Evolutionary conservation across 2,888 invertebrate species (phyloP).

Genomic region (Cataglyphis altisquamis): DNA sequence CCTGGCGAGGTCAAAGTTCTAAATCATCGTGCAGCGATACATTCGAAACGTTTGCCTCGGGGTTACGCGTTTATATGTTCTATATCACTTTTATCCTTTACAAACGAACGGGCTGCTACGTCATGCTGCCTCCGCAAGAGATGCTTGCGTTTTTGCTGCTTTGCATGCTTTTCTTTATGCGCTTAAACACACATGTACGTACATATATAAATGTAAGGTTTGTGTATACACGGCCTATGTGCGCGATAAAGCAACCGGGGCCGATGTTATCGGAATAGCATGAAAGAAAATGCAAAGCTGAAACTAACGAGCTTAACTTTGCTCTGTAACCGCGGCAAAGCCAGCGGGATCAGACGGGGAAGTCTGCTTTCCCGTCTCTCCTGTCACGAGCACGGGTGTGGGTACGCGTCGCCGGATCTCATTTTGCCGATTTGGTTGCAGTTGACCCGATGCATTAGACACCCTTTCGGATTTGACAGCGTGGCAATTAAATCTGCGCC

Average conservation of each 20-base stretch:
- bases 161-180: conserved; percentile 49
- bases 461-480: conserved; percentile 31
- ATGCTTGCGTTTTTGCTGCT: conserved; percentile 26
- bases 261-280: conserved; percentile 42
- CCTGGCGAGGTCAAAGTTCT: conserved; percentile 35
- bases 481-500: conserved; percentile 28
- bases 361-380: conserved; percentile 32
- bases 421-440: conserved; percentile 41
- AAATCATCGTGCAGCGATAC: conserved; percentile 22
- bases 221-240: not conserved
- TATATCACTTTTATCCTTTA: conserved; percentile 11
- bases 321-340: conserved; percentile 40
- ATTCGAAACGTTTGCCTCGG: conserved; percentile 39
- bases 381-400: conserved; percentile 4
- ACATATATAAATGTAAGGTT: not conserved
- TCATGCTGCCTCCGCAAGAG: conserved; percentile 8
- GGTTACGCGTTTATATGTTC: conserved; percentile 4
- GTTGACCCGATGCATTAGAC: conserved; percentile 27
- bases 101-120: conserved; percentile 22
- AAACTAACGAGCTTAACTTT: conserved; percentile 57
- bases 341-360: conserved; percentile 40
- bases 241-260: conserved; percentile 30
- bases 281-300: conserved; percentile 49
- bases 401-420: conserved; percentile 13
- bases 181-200: conserved; percentile 29